phyloP scores from a whole-genome alignment of 1,140 invertebrate genomes.

The Drosophila carrolli region DNA sequence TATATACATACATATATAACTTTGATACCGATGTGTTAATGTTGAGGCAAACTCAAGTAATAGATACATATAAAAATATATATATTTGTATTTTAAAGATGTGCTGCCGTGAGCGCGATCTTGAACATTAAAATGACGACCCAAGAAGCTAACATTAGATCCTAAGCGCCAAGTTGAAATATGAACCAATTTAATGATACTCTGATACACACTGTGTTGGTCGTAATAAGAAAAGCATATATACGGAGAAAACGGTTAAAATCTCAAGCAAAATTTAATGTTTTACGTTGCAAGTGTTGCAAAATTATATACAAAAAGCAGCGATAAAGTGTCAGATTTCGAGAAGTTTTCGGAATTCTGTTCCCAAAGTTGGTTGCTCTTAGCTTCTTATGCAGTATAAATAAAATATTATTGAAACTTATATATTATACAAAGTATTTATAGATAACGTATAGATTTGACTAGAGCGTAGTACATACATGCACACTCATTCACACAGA shows the following conservation, averaged over 20 bases:
- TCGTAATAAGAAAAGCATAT: constrained; percentile 16
- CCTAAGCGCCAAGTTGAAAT: constrained; percentile 55
- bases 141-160: constrained; percentile 54
- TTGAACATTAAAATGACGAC: constrained; percentile 11
- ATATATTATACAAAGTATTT: constrained; percentile 59
- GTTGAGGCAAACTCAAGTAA: constrained; percentile 38
- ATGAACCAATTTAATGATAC: constrained; percentile 57
- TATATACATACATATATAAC: constrained; percentile 45
- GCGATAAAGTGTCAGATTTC: constrained; percentile 11
- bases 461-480: constrained; percentile 62
- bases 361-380: constrained; percentile 56
- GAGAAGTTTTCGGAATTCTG: constrained; percentile 36
- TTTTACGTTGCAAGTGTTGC: constrained; percentile 44
- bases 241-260: constrained; percentile 3
- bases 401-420: constrained; percentile 38
- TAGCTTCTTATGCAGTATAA: constrained; percentile 75
- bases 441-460: constrained; percentile 65
- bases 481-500: constrained; percentile 49
- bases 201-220: constrained; percentile 17
- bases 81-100: constrained; percentile 33
- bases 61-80: constrained; percentile 35
- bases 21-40: constrained; percentile 49
- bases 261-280: constrained; percentile 31
- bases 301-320: constrained; percentile 13
- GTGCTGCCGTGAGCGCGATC: constrained; percentile 20